A percentile compares a stretch with the other conserved stretches of the same genome.
Evolutionary conservation across 2,888 invertebrate genomes (phyloP).

Genomic region (Cheilosia vulpina): DNA sequence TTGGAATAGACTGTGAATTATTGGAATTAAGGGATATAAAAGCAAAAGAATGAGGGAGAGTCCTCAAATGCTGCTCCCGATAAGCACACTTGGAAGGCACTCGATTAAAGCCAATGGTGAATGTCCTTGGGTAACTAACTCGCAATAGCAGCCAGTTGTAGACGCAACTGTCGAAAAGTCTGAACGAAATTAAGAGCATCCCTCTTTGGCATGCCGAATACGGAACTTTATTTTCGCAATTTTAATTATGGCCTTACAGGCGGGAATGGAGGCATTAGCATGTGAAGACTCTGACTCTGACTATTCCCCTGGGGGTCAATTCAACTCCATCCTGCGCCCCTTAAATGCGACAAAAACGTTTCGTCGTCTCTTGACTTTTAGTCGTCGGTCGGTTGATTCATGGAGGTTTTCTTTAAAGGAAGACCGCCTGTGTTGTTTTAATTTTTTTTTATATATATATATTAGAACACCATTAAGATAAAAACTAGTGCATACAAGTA

Average conservation of each 20-base stretch:
- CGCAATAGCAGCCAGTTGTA: no score
- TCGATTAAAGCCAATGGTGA: no score
- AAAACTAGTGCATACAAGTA: not conserved
- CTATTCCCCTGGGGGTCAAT: slow-evolving; percentile 2
- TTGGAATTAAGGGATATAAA: no score
- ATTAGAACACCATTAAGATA: slow-evolving; percentile 11
- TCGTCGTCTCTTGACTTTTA: not conserved
- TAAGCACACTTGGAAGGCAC: no score
- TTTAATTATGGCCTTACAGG: slow-evolving; percentile 9
- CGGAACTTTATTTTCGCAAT: not conserved
- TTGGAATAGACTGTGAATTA: no score
- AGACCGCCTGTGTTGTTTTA: not conserved
- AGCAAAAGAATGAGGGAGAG: no score
- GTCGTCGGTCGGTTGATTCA: not conserved
- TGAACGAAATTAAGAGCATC: no score
- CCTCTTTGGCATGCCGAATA: no score
- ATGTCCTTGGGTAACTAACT: no score
- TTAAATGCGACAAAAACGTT: not conserved
- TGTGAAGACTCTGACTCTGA: not conserved
- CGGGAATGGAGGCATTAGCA: not conserved
- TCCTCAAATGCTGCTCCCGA: no score
- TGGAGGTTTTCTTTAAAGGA: slow-evolving; percentile 5
- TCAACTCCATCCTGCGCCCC: slow-evolving; percentile 6
- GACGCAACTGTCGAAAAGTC: no score
- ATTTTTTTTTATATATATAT: not conserved